Percentiles rank a stretch among this genome's conserved stretches.
Conservation (phyloP, 2,113 vertebrate genomes). For the Cyprinodon tularosa region DNA sequence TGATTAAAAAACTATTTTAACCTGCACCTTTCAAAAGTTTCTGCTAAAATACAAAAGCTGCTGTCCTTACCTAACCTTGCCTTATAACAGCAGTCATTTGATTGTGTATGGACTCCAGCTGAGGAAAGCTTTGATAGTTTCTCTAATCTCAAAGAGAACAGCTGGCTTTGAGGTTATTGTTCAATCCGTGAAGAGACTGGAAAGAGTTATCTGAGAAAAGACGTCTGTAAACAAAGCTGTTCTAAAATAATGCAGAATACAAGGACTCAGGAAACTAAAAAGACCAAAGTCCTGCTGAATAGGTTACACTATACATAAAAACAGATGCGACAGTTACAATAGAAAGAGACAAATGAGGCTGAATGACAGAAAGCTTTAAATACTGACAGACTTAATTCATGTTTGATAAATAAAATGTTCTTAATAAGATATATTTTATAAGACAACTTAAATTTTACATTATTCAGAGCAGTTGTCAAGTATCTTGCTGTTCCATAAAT, state of each 20-base stretch:
- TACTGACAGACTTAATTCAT: neutral
- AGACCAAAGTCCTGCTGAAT: neutral
- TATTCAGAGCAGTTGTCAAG: neutral
- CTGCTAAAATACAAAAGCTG: neutral
- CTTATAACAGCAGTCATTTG: neutral
- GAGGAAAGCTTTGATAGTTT: slow-evolving; percentile 8
- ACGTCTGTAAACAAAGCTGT: neutral
- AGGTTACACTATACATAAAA: neutral
- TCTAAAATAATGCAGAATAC: neutral
- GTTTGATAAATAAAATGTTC: no score
- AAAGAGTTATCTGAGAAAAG: neutral
- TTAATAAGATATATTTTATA: neutral
- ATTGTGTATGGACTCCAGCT: neutral
- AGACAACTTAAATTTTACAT: neutral
- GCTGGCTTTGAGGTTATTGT: neutral
- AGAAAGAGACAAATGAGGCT: neutral
- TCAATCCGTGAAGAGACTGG: neutral
- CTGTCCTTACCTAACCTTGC: neutral
- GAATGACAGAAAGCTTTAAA: neutral
- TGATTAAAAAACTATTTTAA: neutral
- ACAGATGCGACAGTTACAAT: neutral
- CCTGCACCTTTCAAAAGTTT: neutral
- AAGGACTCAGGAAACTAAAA: neutral
- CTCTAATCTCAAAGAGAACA: slow-evolving; percentile 9
- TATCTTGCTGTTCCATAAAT: neutral